These are phyloP conservation scores for Axinella damicornis DNA, from an alignment of 37 sponge, comb jelly and placozoan species.

Conservation along the genomic window DNA sequence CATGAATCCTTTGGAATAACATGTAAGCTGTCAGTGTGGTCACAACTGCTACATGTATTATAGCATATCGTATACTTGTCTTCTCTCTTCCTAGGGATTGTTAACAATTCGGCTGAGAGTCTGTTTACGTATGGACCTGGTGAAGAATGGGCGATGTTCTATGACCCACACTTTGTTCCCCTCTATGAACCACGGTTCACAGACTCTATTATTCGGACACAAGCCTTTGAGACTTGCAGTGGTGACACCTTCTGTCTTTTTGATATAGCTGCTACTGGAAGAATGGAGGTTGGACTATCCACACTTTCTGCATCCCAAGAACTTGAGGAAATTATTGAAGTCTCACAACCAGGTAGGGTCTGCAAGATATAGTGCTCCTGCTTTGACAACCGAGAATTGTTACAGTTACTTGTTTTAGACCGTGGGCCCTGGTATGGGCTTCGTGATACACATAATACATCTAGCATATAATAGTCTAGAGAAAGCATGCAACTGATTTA, in stretches of 20 bases:
- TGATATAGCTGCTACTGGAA: constrained; percentile 60
- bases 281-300: constrained; percentile 23
- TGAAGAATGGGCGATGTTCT: constrained; percentile 27
- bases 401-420: too few relatives aligned
- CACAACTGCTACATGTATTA: too few relatives aligned
- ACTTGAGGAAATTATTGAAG: constrained; percentile 6
- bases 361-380: too few relatives aligned
- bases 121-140: constrained; percentile 54
- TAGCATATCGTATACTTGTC: background rate
- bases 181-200: constrained; percentile 3
- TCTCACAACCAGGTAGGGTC: constrained; percentile 34
- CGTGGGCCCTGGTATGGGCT: too few relatives aligned
- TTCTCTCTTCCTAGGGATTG: constrained; percentile 44
- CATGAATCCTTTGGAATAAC: constrained; percentile 60
- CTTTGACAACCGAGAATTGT: too few relatives aligned
- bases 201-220: constrained; percentile 13
- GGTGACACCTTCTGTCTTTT: constrained; percentile 44
- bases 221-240: constrained; percentile 26
- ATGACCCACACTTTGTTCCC: constrained; percentile 45
- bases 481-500: too few relatives aligned
- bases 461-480: too few relatives aligned
- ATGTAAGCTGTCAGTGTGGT: constrained; percentile 47
- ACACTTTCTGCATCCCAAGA: constrained; percentile 19
- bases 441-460: too few relatives aligned
- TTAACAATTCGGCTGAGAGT: constrained; percentile 14